These are phyloP conservation scores for Porites lobata DNA, from an alignment of 92 coral and sea anemone species.

Conservation along the genomic window DNA sequence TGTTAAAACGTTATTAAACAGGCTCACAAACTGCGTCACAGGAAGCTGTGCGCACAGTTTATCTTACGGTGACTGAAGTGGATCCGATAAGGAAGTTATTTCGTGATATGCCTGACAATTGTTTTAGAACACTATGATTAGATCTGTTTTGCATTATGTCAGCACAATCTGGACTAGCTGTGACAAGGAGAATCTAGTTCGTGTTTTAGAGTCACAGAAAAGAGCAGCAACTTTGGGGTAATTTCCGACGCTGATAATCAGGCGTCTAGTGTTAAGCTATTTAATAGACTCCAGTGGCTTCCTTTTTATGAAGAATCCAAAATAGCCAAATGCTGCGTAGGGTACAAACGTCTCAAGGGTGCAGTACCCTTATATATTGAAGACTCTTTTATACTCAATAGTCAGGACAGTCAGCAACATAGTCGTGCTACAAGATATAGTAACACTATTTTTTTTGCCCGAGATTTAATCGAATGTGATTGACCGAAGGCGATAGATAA, in stretches of 20 bases:
- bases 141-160: conserved; percentile 30
- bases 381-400: conserved; percentile 23
- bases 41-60: too few species aligned
- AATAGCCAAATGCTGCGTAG: conserved; percentile 46
- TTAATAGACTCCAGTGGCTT: conserved; percentile 25
- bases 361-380: conserved; percentile 38
- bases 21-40: too few species aligned
- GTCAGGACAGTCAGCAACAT: too few species aligned
- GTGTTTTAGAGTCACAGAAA: neutral
- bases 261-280: too few species aligned
- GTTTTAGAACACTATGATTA: conserved; percentile 2
- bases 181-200: conserved; percentile 27
- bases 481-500: too few species aligned
- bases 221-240: neutral
- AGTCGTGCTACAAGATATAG: too few species aligned
- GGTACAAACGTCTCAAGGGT: conserved; percentile 28
- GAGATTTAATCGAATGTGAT: too few species aligned
- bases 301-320: conserved; percentile 47
- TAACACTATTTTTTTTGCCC: too few species aligned
- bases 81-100: too few species aligned
- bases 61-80: too few species aligned
- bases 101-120: too few species aligned
- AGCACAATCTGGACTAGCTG: conserved; percentile 41
- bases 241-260: neutral
- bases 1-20: too few species aligned